Evolutionary conservation across 2,113 vertebrate genomes (phyloP), one percentile per base, ranked within the genome.

Genomic region (Centropus unirufus): DNA sequence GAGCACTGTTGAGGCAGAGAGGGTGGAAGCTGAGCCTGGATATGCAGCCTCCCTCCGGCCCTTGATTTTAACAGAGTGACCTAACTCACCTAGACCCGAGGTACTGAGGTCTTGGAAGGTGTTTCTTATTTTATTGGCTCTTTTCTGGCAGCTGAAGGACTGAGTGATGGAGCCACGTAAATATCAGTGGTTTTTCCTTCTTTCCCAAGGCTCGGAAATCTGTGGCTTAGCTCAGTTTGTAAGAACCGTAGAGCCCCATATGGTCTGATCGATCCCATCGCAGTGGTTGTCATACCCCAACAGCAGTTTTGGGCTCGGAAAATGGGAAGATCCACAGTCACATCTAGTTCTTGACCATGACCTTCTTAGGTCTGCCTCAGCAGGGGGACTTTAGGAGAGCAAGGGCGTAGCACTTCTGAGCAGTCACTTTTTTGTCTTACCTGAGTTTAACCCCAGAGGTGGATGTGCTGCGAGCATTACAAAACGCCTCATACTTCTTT

Each of bases 181-280:
- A 12, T 1, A 0, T 5, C 4, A 2, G 14, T 20, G 19, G 39
- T 24, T 20, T 70, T 55, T 36, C 34, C n/a, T 39, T 39, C 19
- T 32, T 47, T 13, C 13, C 34, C 16, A 15, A 63, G 39, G 6
- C 2, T 4, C 14, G 32, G 19, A 47, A 11, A 3, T 23, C 79
- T 3, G 13, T 14, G 58, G 44, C 3, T 67, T 24, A 32, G 72
- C 34, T 72, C 55, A 8, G 20, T 2, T 32, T 40, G 16, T 13
- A 20, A 27, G 64, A 61, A 21, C 36, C 4, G 5, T 9, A 0
- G 21, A 27, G 24, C 20, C 32, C 62, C 16, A 0, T 6, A 1
- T 1, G 7, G 29, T 22, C 55, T 32, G 46, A 39, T 6, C 3
- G 2, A 5, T 34, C 58, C 11, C 5, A 4, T 2, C 68, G 59